These are phyloP conservation scores for Syngnathus floridae DNA, from an alignment of 2,113 vertebrate species.

Conservation along the genomic window DNA sequence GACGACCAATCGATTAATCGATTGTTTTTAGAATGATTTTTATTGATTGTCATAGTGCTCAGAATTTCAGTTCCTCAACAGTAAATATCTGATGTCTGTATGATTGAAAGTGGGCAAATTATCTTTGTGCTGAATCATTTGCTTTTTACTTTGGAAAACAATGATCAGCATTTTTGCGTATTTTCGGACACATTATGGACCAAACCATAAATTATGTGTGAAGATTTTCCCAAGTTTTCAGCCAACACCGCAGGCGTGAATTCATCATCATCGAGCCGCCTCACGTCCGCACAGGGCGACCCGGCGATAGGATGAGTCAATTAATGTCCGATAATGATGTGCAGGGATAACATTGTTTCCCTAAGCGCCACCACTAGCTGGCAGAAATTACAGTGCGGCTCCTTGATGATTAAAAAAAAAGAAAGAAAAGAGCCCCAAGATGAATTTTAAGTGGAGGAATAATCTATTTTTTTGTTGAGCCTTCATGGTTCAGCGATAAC, in stretches of 20 bases:
- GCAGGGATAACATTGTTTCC: constrained; percentile 34
- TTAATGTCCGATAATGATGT: constrained; percentile 40
- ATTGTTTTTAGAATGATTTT: too few relatives aligned
- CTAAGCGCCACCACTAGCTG: constrained; percentile 11
- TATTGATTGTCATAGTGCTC: too few relatives aligned
- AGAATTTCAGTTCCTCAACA: too few relatives aligned
- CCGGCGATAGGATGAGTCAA: constrained; percentile 32
- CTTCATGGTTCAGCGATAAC: background rate
- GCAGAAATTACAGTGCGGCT: constrained; percentile 16
- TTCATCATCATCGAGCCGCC: constrained; percentile 26
- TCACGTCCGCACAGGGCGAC: constrained; percentile 12
- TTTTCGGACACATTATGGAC: too few relatives aligned
- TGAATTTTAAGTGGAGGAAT: constrained; percentile 13
- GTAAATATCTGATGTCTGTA: too few relatives aligned
- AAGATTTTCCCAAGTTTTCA: constrained; percentile 8
- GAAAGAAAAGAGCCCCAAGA: constrained; percentile 6
- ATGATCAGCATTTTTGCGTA: too few relatives aligned
- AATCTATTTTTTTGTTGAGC: background rate
- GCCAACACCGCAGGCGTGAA: constrained; percentile 15
- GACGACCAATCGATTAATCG: too few relatives aligned
- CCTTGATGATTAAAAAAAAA: constrained; percentile 5
- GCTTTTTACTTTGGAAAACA: too few relatives aligned
- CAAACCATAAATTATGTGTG: too few relatives aligned
- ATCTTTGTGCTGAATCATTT: too few relatives aligned
- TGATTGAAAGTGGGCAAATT: too few relatives aligned